phyloP scores from a whole-genome alignment of 2,113 vertebrate species.

The Thomomys bottae region DNA sequence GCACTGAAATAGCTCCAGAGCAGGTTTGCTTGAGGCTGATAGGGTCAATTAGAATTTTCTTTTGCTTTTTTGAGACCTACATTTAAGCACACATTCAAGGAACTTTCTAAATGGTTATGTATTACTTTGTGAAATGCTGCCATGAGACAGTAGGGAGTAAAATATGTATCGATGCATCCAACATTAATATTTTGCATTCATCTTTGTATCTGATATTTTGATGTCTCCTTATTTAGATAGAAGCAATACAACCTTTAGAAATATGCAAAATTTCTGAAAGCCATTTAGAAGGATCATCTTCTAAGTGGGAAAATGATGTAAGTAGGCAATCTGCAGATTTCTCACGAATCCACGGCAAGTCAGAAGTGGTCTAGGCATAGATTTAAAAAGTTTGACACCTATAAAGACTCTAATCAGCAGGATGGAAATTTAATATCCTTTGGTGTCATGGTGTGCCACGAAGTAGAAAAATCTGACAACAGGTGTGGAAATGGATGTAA shows the following conservation, averaged over 20 bases:
- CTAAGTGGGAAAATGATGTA: not conserved
- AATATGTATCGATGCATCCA: not conserved
- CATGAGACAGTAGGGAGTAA: not conserved
- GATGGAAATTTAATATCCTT: not conserved
- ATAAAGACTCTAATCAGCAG: not conserved
- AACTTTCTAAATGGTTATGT: slow-evolving; percentile 3
- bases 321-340: not conserved
- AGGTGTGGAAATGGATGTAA: not conserved
- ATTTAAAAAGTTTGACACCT: not conserved
- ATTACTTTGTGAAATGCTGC: not conserved
- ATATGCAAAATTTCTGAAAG: slow-evolving; percentile 13
- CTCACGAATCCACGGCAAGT: not conserved
- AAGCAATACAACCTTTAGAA: not conserved
- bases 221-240: not conserved
- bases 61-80: slow-evolving; percentile 1
- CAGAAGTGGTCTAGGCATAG: not conserved
- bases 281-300: not conserved
- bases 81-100: not conserved
- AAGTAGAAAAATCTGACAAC: not conserved
- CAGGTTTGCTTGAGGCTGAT: not conserved
- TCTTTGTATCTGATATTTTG: not conserved
- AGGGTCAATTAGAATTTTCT: not conserved
- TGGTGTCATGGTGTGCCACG: not conserved
- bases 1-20: slow-evolving; percentile 9
- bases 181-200: not conserved